Evolutionary conservation across 2,113 vertebrate genomes (phyloP), one percentile per base, ranked within the genome.

Genomic region (Rhagologus leucostigma): DNA sequence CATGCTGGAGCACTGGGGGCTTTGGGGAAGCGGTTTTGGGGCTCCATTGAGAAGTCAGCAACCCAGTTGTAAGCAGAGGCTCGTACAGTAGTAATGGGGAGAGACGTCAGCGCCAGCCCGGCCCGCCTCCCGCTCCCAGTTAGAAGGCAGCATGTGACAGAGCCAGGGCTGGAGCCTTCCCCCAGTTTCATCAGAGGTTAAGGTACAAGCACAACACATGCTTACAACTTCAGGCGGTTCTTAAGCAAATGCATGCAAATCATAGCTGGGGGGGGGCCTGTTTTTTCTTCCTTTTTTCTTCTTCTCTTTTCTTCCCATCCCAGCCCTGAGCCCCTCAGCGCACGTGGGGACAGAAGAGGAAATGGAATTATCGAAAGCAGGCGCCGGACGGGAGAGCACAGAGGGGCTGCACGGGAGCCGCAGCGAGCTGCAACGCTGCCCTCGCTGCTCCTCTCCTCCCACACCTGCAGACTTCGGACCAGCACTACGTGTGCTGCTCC

Each of bases 171-270:
- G 96, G 95, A 97, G 97, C 94, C 97, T 94, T 92, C 97, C 94
- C 97, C 49, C 98, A 84, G 89, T 98, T 98, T 97, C 97, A 96
- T 97, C 98, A 98, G 97, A 97, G 98, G 97, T 96, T 96, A 97
- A 97, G 97, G 98, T 98, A 96, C 97, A 98, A 90, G 91, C 91
- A 77, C 78, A 91, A 88, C 81, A 84, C 90, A 67, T 21, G 42
- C 73, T 85, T 93, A 96, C 95, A 95, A 96, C 92, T 96, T 77
- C 79, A 97, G 76, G 86, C 57, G 2, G 32, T 84, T 92, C 95
- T 93, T 85, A 95, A 89, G 70, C 87, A 89, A 91, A 91, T 39
- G 49, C 16, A 89, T 87, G 86, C 83, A 93, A 96, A 97, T 96
- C 80, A 84, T 74, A 93, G 87, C 92, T 42, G 30, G 53, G 11